These are phyloP conservation scores for Nematolebias whitei DNA, from an alignment of 2,113 vertebrate species.

Conservation along the genomic window DNA sequence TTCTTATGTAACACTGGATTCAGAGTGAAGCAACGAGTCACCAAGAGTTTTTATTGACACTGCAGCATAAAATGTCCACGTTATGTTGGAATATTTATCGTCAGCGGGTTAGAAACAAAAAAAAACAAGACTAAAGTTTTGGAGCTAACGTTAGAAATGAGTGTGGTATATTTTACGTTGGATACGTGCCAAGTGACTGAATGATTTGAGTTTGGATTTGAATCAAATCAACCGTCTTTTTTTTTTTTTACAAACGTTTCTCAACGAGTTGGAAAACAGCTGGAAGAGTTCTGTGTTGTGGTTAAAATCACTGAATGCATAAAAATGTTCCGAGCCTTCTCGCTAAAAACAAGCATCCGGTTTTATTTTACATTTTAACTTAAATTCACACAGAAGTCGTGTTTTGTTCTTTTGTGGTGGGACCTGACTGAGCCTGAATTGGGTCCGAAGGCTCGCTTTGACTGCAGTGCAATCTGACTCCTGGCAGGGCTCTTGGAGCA, in stretches of 20 bases:
- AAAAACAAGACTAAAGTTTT: background rate
- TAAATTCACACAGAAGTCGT: background rate
- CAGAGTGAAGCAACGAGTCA: constrained; percentile 14
- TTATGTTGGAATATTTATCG: constrained; percentile 14
- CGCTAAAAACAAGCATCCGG: no score
- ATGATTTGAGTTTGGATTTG: background rate
- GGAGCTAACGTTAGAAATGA: background rate
- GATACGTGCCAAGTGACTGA: background rate
- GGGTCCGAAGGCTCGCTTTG: background rate
- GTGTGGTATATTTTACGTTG: background rate
- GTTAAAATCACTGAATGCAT: no score
- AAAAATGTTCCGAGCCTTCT: no score
- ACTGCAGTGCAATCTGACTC: constrained; percentile 49
- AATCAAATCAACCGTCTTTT: background rate
- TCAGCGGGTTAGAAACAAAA: background rate
- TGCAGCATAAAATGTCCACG: constrained; percentile 7
- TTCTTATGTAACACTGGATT: constrained; percentile 14
- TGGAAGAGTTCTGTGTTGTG: background rate
- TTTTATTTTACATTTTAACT: background rate
- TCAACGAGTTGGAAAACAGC: background rate
- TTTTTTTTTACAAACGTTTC: constrained; percentile 1
- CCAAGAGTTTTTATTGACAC: constrained; percentile 31
- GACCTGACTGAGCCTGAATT: constrained; percentile 16
- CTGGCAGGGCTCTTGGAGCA: constrained; percentile 21
- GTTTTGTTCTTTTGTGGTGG: no score